Evolutionary conservation across 23 tunicate species (phyloP).

Genomic region (Diplosoma virens): DNA sequence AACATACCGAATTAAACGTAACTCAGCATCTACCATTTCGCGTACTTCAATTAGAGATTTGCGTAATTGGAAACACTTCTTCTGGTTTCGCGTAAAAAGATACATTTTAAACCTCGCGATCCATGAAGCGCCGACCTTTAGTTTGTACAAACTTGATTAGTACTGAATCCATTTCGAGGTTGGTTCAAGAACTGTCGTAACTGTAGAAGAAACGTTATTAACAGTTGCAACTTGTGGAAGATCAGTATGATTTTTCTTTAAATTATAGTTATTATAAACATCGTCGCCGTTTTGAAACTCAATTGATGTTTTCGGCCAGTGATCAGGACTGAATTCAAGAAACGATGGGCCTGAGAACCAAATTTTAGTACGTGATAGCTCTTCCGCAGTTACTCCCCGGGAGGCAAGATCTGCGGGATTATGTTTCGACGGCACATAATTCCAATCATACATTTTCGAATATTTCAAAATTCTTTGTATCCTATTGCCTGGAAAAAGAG

Average conservation of each 20-base stretch:
- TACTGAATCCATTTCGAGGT: too few relatives aligned
- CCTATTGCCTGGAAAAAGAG: slow-evolving; percentile 12
- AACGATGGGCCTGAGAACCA: slow-evolving; percentile 14
- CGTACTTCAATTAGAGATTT: not conserved
- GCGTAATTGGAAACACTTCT: too few relatives aligned
- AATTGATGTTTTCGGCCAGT: not conserved
- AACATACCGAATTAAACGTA: not conserved
- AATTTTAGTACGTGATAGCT: not conserved
- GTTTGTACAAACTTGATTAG: too few relatives aligned
- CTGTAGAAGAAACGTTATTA: too few relatives aligned
- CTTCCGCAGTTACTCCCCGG: not conserved
- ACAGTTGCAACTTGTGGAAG: too few relatives aligned
- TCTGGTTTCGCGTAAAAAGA: not conserved
- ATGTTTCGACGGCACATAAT: not conserved
- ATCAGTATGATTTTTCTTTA: too few relatives aligned
- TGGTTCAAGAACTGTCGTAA: too few relatives aligned
- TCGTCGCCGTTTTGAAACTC: too few relatives aligned
- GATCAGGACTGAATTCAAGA: not conserved
- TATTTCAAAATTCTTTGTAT: not conserved
- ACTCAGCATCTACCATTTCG: slow-evolving; percentile 1
- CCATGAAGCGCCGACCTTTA: not conserved
- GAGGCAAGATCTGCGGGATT: slow-evolving; percentile 35
- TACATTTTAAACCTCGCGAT: not conserved
- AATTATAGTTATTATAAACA: too few relatives aligned
- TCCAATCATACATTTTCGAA: slow-evolving; percentile 9